Evolutionary conservation across 2,797 vertebrate species (phyloP), one percentile per base, ranked within the genome.

Genomic region (Geotrypetes seraphini): DNA sequence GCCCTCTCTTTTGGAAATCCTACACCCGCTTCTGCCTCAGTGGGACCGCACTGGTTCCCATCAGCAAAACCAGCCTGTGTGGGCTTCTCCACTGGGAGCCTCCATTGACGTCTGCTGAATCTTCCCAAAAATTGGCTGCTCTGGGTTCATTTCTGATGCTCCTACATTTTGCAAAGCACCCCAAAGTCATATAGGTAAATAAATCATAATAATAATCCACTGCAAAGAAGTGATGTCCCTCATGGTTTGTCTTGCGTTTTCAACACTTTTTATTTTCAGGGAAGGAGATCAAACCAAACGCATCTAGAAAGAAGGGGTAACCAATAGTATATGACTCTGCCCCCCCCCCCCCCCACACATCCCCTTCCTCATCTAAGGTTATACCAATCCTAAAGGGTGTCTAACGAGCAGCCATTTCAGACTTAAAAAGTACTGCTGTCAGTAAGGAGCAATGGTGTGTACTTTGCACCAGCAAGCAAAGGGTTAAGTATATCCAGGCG

Each of bases 1-100:
- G 26, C 22, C 36, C 43, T 47, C 43, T 47, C 47, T 39, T 39
- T 43, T 47, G 36, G 43, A 47, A 47, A 47, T 39, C 36, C 43
- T 47, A 47, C 36, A 47, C 43, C 43, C 43, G 35, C 43, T 47
- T 47, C 25, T 47, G 39, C 34, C 27, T 29, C 31, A 35, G 30
- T 47, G 34, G 43, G 43, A 31, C 47, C 34, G 47, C 35, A 47
- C 47, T 39, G 36, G n/a, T n/a, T n/a, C n/a, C n/a, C n/a, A n/a
- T n/a, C n/a, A n/a, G n/a, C n/a, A n/a, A n/a, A n/a, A n/a, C n/a
- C 47, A 41, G 13, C 37, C 42, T 29, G 38, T 31, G 27, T 33
- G 37, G 12, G 43, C 43, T 33, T 40, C 46, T 43, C 55, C 41
- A 44, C 37, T 36, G 31, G 36, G 10, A 17, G 31, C 46, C 31